Base-by-base conservation (phyloP, 2,113 vertebrate species). In the Silurus glanis region DNA sequence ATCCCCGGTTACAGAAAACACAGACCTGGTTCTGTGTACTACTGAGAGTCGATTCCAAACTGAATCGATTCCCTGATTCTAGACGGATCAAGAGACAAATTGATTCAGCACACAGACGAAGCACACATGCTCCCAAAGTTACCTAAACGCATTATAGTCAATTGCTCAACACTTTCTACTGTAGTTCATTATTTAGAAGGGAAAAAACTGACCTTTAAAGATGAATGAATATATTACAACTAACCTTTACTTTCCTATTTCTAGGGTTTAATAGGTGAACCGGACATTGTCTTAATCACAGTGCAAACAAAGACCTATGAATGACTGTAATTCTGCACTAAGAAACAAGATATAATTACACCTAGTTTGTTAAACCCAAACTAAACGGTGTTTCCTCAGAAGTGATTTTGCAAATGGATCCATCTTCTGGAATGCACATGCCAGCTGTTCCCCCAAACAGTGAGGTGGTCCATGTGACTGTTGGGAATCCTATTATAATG, bases 401-500 rank as follows among this genome's bases (percentile, higher is more conserved):
- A 76, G 19, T 76, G 25, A 55, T 21, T 61, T 49, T n/a, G 28
- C 23, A 51, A 71, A 90, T 90, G 90, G 90, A 90, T 82, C 90
- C 86, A 6, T 82, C 86, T 78, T 53, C 88, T 69, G 88, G 90
- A 45, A 89, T 90, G 84, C 90, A 90, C 82, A 89, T 90, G 78
- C 23, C 87, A 2, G 17, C 71, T 45, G 80, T 87, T 53, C 71
- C 86, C 56, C 78, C 79, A 67, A 88, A 87, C 82, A 88, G n/a
- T 37, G 86, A 88, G 6, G 64, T 90, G 14, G 89, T 89, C 72
- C 90, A 85, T 49, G 88, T 90, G 69, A 37, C 88, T 37, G 90
- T 90, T 19, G 58, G 69, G 8, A 89, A 90, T 83, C 86, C 86
- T 72, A 89, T 90, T 21, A 88, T 89, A 59, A 92, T 93, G 91